These are phyloP conservation scores for Capitulum mitella DNA, from an alignment of 2,888 invertebrate genomes.

Conservation along the genomic window DNA sequence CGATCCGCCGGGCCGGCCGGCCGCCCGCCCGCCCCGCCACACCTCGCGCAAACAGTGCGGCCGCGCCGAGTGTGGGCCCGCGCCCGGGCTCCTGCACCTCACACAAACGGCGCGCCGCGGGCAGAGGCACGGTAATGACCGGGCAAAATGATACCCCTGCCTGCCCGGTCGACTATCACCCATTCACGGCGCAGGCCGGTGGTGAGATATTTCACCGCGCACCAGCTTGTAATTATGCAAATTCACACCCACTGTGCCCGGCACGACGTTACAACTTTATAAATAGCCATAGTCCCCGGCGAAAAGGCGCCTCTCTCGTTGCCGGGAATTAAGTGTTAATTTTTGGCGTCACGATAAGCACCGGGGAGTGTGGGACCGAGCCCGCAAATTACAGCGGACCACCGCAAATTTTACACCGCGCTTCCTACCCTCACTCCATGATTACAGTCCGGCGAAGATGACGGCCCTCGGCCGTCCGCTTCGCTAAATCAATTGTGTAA, in stretches of 20 bases:
- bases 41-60: too few relatives aligned
- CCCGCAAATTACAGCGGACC: background rate
- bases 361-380: background rate
- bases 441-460: background rate
- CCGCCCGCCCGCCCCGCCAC: too few relatives aligned
- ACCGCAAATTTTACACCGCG: slow-evolving; percentile 8
- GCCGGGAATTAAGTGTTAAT: slow-evolving; percentile 19
- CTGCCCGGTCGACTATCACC: background rate
- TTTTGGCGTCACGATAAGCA: slow-evolving; percentile 8
- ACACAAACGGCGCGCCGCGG: background rate
- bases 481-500: slow-evolving; percentile 23
- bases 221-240: background rate
- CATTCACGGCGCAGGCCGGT: background rate
- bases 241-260: background rate
- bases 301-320: background rate
- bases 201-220: background rate
- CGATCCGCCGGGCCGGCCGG: too few relatives aligned
- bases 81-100: background rate
- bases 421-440: background rate
- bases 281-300: background rate
- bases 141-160: background rate
- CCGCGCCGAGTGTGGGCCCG: too few relatives aligned
- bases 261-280: background rate
- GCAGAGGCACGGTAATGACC: background rate
- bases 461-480: background rate